Conservation (phyloP, 2,113 vertebrate genomes). For the Chaenocephalus aceratus region DNA sequence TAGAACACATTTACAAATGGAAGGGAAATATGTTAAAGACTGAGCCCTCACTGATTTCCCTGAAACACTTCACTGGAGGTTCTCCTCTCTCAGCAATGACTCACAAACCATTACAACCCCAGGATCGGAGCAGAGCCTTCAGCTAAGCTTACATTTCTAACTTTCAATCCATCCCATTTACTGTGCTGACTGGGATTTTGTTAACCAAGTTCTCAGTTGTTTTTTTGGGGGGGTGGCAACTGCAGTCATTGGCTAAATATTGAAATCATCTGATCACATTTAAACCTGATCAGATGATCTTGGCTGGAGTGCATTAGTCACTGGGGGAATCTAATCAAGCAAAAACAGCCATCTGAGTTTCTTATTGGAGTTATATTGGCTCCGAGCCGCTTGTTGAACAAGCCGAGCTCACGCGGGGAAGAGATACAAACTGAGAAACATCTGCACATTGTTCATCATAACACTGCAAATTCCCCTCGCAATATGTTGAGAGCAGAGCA, state of each 20-base stretch:
- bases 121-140: conserved; percentile 70
- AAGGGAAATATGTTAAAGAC: conserved; percentile 52
- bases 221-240: neutral
- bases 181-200: conserved; percentile 64
- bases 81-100: conserved; percentile 63
- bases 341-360: conserved; percentile 29
- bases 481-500: conserved; percentile 36
- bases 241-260: conserved; percentile 45
- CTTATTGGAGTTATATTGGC: neutral
- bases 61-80: conserved; percentile 60
- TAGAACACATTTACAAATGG: conserved; percentile 46
- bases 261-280: conserved; percentile 45
- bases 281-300: conserved; percentile 56
- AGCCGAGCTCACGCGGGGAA: conserved; percentile 29
- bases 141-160: conserved; percentile 26
- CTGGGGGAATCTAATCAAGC: conserved; percentile 37
- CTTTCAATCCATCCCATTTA: conserved; percentile 31
- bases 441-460: conserved; percentile 39
- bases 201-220: conserved; percentile 38
- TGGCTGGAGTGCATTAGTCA: conserved; percentile 23
- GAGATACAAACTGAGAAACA: conserved; percentile 37
- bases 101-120: conserved; percentile 73
- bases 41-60: conserved; percentile 38
- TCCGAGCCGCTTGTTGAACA: no score
- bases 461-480: conserved; percentile 41